Percentiles rank a stretch among this genome's conserved stretches.
phyloP scores from a whole-genome alignment of 1,140 invertebrate species.

The Solenopsis invicta region DNA sequence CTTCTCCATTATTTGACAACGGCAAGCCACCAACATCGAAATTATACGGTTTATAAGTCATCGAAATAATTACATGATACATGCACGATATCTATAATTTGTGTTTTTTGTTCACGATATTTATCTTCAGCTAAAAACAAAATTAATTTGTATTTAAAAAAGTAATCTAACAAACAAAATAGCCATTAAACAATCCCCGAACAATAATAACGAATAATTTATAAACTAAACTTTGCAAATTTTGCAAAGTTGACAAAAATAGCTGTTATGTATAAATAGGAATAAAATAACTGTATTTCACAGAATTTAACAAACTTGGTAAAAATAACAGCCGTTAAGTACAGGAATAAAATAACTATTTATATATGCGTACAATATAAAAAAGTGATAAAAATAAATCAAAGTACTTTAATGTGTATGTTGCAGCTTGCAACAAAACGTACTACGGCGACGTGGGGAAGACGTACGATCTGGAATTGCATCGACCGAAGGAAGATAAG shows the following conservation, averaged over 20 bases:
- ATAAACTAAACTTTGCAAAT: not conserved
- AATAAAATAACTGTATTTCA: not conserved
- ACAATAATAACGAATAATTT: conserved; percentile 1
- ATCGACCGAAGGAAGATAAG: conserved; percentile 93
- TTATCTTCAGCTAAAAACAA: not conserved
- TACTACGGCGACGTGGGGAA: conserved; percentile 94
- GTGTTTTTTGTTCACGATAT: not conserved
- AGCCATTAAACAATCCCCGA: not conserved
- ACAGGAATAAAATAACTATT: not conserved
- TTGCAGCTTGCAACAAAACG: conserved; percentile 94
- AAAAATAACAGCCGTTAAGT: not conserved
- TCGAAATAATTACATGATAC: not conserved
- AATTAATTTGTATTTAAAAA: conserved; percentile 6
- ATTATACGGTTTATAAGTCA: not conserved
- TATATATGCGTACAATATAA: not conserved
- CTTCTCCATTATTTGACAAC: conserved; percentile 8
- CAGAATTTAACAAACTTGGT: not conserved
- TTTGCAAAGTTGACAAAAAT: conserved; percentile 1
- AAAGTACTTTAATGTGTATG: conserved; percentile 73
- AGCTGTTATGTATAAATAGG: not conserved
- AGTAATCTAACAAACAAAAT: not conserved
- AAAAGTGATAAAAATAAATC: not conserved
- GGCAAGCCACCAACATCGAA: not conserved
- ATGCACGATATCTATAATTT: not conserved
- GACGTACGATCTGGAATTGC: conserved; percentile 93